phyloP scores from a whole-genome alignment of 2,113 vertebrate species.

The Delphinapterus leucas region DNA sequence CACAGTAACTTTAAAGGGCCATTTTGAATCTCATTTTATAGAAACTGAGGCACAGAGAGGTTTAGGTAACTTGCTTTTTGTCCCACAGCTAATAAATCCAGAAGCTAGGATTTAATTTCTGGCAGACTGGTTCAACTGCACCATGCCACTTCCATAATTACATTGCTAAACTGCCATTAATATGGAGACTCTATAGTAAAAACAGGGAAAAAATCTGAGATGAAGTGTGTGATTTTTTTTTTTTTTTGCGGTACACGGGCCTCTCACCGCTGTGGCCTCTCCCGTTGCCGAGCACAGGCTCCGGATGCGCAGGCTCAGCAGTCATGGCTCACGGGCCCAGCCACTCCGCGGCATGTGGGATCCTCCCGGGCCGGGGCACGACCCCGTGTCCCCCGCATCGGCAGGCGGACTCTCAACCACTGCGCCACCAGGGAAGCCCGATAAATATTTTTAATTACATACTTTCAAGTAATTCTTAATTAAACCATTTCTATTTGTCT shows the following conservation, averaged over 20 bases:
- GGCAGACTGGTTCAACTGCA: not conserved
- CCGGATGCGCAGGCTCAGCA: too few species aligned
- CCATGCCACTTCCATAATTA: not conserved
- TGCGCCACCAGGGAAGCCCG: too few species aligned
- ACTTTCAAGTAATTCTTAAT: not conserved
- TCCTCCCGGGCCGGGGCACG: too few species aligned
- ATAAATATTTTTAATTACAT: not conserved
- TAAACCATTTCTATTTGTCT: not conserved
- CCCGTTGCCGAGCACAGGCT: too few species aligned
- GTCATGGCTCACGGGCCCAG: too few species aligned
- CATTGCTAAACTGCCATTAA: not conserved
- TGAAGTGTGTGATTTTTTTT: not conserved
- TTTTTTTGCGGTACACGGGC: too few species aligned
- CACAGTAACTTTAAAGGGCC: not conserved
- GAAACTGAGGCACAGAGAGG: not conserved
- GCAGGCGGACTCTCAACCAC: too few species aligned
- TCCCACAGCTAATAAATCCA: not conserved
- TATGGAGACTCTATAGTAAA: not conserved
- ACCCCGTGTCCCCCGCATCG: too few species aligned
- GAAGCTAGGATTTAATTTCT: not conserved
- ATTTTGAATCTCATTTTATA: not conserved
- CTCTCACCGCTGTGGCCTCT: too few species aligned
- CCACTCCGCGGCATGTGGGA: too few species aligned
- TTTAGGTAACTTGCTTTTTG: not conserved
- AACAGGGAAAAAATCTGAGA: not conserved